Base-by-base conservation (phyloP, 1,140 invertebrate genomes). In the Bombus polaris region DNA sequence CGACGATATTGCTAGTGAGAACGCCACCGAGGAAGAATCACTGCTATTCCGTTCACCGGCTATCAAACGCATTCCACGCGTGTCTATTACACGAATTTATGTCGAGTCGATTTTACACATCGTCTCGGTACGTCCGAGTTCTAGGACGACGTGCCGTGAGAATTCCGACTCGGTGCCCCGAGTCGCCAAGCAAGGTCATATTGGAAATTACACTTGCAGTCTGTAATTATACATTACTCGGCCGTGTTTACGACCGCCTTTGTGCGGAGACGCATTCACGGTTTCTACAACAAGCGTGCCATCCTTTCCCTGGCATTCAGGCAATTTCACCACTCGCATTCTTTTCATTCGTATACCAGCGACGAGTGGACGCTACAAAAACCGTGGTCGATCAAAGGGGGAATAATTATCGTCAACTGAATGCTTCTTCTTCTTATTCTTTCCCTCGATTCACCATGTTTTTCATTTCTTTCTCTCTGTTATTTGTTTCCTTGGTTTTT, bases 201-300 rank as follows among this genome's bases (percentile, higher is more conserved):
- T 84, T 44, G 82, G 82, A 71, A 84, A 84, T 79, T 84, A 84
- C 66, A 71, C 39, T 77, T 59, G 47, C 59, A 37, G 53, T n/a
- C n/a, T 57, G 39, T 84, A 79, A 84, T 84, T 84, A 84, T 59
- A 71, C 75, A 59, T 79, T 57, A 79, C 65, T 35, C 37, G 75
- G n/a, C 66, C 47, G 82, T 84, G 82, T 84, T 79, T 71, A 71
- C 82, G 53, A 25, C n/a, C 66, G 37, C 53, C 47, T 84, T 84
- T 71, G 76, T 71, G 22, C 76, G 32, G 22, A 44, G 8, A 71
- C n/a, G 66, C 75, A 62, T 84, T 84, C 82, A 79, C 37, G 53
- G 42, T 84, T 79, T 72, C 66, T 44, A 62, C 76, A 71, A 44
- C 76, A 22, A 83, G 53, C 39, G 9, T 37, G 70, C 18, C 39